Conservation (phyloP, 2,797 vertebrate genomes). For the Lithobates sylvaticus region DNA sequence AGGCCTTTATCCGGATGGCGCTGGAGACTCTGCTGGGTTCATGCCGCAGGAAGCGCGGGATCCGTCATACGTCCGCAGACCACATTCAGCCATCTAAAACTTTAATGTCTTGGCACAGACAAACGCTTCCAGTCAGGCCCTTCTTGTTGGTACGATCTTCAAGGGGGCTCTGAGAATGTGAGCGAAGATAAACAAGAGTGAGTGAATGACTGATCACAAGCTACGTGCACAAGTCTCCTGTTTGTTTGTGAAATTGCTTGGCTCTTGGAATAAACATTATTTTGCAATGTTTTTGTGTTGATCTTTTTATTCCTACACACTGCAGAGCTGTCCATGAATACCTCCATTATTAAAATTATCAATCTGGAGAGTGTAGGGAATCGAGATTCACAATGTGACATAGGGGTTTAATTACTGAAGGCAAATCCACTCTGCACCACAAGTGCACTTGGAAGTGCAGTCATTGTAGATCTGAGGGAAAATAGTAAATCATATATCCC, state of each 20-base stretch:
- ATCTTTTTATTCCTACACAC: not conserved
- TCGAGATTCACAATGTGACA: too few species aligned
- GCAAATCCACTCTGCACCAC: too few species aligned
- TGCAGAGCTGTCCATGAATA: not conserved
- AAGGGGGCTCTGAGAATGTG: slow-evolving; percentile 22
- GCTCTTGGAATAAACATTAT: slow-evolving; percentile 30
- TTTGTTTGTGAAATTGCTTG: slow-evolving; percentile 7
- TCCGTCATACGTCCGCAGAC: slow-evolving; percentile 57
- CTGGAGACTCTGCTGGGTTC: slow-evolving; percentile 83
- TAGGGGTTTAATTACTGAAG: too few species aligned
- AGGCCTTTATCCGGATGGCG: slow-evolving; percentile 83
- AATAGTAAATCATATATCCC: too few species aligned
- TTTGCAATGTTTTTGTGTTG: not conserved
- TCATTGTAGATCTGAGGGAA: too few species aligned
- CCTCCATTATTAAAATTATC: too few species aligned
- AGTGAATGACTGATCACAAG: not conserved
- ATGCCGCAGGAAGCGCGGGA: slow-evolving; percentile 75
- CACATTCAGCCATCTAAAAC: slow-evolving; percentile 24
- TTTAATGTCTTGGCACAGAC: slow-evolving; percentile 43
- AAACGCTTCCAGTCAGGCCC: slow-evolving; percentile 38
- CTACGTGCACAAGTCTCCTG: not conserved
- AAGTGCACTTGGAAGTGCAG: too few species aligned
- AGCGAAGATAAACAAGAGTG: not conserved
- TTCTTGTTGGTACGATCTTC: slow-evolving; percentile 32
- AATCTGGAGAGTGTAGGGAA: too few species aligned